These are phyloP conservation scores for Distichodus sexfasciatus DNA, from an alignment of 2,797 vertebrate genomes.

Conservation along the genomic window DNA sequence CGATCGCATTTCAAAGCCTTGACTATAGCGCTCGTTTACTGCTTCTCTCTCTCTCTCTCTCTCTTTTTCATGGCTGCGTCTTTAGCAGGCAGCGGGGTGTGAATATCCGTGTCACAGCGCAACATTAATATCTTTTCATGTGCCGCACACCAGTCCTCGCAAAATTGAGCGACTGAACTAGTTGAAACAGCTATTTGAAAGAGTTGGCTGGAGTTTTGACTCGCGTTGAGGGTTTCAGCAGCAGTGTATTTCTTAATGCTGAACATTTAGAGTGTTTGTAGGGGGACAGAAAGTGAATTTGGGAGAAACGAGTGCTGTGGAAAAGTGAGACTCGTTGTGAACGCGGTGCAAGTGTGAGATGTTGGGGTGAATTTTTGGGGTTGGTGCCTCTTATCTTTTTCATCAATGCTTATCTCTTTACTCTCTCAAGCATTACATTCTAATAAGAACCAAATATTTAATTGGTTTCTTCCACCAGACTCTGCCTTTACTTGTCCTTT, in stretches of 20 bases:
- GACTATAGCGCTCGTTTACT: constrained; percentile 16
- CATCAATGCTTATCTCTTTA: too few relatives aligned
- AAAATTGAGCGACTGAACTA: neutral
- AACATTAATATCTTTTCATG: neutral
- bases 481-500: too few relatives aligned
- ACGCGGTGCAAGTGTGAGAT: constrained; percentile 3
- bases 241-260: too few relatives aligned
- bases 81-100: neutral
- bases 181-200: too few relatives aligned
- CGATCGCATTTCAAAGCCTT: constrained; percentile 39
- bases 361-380: neutral
- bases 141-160: neutral
- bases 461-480: too few relatives aligned
- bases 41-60: neutral
- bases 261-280: too few relatives aligned
- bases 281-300: neutral
- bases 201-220: too few relatives aligned
- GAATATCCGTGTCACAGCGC: neutral
- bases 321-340: neutral
- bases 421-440: too few relatives aligned
- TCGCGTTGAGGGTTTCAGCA: too few relatives aligned
- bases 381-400: too few relatives aligned
- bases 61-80: constrained; percentile 12
- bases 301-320: neutral
- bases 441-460: too few relatives aligned